Evolutionary conservation across 2,113 vertebrate species (phyloP).

Genomic region (Embiotoca jacksoni): DNA sequence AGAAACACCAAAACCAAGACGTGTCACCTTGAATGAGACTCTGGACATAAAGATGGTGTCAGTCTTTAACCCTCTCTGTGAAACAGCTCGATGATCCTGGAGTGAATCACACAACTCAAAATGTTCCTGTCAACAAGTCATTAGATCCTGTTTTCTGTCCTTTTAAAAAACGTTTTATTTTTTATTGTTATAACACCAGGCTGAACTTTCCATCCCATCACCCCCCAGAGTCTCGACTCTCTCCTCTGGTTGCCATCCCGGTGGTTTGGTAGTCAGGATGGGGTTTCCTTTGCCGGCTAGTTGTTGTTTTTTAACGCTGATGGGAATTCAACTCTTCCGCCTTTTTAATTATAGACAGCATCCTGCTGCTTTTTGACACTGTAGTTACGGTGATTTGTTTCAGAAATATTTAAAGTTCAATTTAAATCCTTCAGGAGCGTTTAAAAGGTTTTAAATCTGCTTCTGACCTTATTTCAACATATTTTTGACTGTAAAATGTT

Average conservation of each 20-base stretch:
- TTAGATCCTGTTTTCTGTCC: too few relatives aligned
- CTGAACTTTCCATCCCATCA: constrained; percentile 43
- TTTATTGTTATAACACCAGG: neutral
- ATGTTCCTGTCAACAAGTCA: too few relatives aligned
- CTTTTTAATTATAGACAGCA: constrained; percentile 43
- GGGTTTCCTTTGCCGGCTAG: constrained; percentile 42
- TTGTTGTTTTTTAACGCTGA: constrained; percentile 1
- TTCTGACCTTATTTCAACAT: too few relatives aligned
- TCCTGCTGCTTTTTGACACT: neutral
- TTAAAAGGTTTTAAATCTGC: neutral
- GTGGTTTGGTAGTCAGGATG: constrained; percentile 61
- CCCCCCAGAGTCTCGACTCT: constrained; percentile 2
- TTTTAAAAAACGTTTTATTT: neutral
- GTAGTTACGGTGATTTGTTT: neutral
- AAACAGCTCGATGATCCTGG: too few relatives aligned
- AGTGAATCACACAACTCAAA: too few relatives aligned
- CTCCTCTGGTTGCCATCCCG: constrained; percentile 31
- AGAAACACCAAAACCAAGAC: neutral
- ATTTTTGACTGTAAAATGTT: too few relatives aligned
- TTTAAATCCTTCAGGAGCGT: neutral
- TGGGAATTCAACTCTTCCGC: constrained; percentile 20
- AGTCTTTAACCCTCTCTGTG: neutral
- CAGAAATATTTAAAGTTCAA: too few relatives aligned
- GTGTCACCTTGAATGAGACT: neutral
- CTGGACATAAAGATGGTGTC: neutral